A percentile compares a stretch with the other conserved stretches of the same genome.
Evolutionary conservation across 2,888 invertebrate genomes (phyloP).

Genomic region (Frankliniella fusca): DNA sequence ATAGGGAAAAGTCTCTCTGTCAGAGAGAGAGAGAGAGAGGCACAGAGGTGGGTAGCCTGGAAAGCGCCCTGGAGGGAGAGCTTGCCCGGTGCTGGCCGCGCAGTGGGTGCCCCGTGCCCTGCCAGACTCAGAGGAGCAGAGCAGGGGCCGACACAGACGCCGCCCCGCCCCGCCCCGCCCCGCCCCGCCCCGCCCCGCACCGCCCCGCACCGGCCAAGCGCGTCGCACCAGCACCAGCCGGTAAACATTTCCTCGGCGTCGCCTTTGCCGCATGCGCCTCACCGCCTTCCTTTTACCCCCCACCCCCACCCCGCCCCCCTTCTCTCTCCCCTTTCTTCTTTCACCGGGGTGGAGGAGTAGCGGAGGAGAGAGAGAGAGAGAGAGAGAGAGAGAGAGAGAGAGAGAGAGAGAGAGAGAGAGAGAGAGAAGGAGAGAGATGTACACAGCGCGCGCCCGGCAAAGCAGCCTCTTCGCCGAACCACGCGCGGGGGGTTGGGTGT

Average conservation of each 20-base stretch:
- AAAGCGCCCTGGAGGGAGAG: no score
- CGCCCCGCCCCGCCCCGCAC: background rate
- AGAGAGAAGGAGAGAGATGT: background rate
- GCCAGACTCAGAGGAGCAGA: no score
- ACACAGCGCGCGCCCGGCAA: background rate
- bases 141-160: no score
- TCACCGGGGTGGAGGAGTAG: background rate
- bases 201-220: background rate
- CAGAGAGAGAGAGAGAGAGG: no score
- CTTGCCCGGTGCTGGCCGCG: no score
- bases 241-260: background rate
- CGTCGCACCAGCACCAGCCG: background rate
- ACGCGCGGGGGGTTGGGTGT: background rate
- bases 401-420: no score
- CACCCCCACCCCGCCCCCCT: background rate
- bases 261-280: background rate
- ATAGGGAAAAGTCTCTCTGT: no score
- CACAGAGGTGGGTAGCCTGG: no score
- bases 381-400: no score
- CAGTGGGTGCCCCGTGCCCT: no score
- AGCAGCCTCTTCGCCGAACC: slow-evolving; percentile 6
- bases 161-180: no score
- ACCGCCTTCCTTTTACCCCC: background rate
- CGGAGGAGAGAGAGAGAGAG: background rate
- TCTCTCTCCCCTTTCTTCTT: background rate